These are phyloP conservation scores for Promerops cafer DNA, from an alignment of 2,113 vertebrate genomes.

Conservation along the genomic window DNA sequence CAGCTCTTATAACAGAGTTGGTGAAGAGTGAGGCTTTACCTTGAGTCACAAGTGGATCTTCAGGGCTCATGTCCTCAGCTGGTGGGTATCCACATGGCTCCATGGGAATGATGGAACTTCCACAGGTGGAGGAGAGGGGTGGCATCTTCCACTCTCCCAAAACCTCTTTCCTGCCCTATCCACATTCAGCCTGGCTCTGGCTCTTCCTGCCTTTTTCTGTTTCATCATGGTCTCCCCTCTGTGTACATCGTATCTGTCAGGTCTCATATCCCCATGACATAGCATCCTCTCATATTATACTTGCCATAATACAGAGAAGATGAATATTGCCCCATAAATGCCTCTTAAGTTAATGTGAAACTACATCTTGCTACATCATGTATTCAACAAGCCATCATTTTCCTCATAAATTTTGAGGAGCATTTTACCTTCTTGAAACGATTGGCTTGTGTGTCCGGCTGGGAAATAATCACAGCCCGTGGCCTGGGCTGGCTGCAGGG, in stretches of 20 bases:
- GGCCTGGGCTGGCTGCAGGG: slow-evolving; percentile 41
- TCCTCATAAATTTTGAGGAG: slow-evolving; percentile 68
- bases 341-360: slow-evolving; percentile 73
- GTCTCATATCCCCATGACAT: slow-evolving; percentile 36
- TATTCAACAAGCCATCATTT: slow-evolving; percentile 68
- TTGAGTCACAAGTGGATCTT: background rate
- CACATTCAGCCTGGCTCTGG: background rate
- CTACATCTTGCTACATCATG: slow-evolving; percentile 64
- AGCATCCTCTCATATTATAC: slow-evolving; percentile 51
- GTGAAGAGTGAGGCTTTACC: background rate
- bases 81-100: background rate
- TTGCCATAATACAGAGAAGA: slow-evolving; percentile 57
- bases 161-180: background rate
- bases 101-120: background rate
- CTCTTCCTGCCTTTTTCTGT: background rate
- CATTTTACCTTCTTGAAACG: slow-evolving; percentile 44
- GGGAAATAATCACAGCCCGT: slow-evolving; percentile 48
- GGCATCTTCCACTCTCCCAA: background rate
- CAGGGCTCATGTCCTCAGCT: background rate
- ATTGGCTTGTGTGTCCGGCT: slow-evolving; percentile 46
- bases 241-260: background rate
- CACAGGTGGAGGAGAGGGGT: background rate
- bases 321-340: slow-evolving; percentile 70
- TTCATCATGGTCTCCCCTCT: background rate
- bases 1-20: background rate